These are phyloP conservation scores for Eristalis arbustorum DNA, from an alignment of 2,888 invertebrate species.

Conservation along the genomic window DNA sequence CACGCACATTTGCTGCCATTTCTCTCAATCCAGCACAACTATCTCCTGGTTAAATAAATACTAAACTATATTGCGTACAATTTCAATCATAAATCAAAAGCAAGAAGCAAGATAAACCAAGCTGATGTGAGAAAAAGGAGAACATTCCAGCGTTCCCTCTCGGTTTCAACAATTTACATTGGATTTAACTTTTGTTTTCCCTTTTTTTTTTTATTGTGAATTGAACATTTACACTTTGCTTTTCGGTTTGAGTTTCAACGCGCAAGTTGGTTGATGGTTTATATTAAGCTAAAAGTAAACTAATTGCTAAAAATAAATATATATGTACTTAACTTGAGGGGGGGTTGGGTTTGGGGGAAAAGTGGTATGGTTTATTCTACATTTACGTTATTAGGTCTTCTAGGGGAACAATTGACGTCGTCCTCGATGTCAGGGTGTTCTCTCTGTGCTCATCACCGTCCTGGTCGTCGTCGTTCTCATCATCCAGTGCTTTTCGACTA, in stretches of 20 bases:
- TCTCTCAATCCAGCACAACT: too few relatives aligned
- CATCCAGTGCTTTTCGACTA: conserved; percentile 77
- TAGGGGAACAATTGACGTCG: neutral
- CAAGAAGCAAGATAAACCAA: neutral
- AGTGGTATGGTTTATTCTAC: neutral
- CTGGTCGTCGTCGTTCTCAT: conserved; percentile 59
- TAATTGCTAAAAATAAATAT: conserved; percentile 68
- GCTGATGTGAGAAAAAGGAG: neutral
- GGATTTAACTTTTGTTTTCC: neutral
- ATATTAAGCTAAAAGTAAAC: conserved; percentile 58
- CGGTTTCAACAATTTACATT: conserved; percentile 23
- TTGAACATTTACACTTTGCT: conserved; percentile 28
- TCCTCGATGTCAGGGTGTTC: neutral
- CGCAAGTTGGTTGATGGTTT: conserved; percentile 33
- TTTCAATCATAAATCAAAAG: conserved; percentile 15
- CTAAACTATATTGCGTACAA: conserved; percentile 54
- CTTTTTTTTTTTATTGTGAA: conserved; percentile 70
- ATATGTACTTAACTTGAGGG: conserved; percentile 57
- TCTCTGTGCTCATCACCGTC: conserved; percentile 32
- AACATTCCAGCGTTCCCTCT: too few relatives aligned
- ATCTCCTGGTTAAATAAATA: conserved; percentile 28
- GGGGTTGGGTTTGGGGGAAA: neutral
- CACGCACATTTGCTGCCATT: neutral
- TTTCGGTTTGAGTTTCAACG: neutral
- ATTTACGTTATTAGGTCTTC: conserved; percentile 56